Percentiles rank a stretch among this genome's conserved stretches.
phyloP scores from a whole-genome alignment of 2,888 invertebrate species.

The Oxytorus armatus region DNA sequence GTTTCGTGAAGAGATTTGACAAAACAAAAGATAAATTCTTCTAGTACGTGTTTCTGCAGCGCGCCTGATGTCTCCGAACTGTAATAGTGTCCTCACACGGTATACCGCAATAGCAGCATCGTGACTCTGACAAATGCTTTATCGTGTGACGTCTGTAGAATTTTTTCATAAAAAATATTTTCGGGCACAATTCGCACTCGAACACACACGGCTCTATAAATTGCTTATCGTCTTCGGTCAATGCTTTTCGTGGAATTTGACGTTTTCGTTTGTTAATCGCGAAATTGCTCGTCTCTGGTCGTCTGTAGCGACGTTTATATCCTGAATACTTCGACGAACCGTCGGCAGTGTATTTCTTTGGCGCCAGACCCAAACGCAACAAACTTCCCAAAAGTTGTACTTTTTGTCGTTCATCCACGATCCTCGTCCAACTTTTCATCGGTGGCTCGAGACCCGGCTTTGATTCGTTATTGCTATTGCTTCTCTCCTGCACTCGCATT shows the following conservation, averaged over 20 bases:
- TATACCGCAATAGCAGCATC: conserved; percentile 59
- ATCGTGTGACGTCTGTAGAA: conserved; percentile 63
- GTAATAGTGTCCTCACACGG: conserved; percentile 30
- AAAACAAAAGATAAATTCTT: neutral
- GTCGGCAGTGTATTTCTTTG: conserved; percentile 21
- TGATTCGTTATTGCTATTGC: neutral
- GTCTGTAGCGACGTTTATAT: no score
- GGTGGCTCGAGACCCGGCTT: neutral
- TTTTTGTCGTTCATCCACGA: neutral
- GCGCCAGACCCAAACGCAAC: conserved; percentile 37
- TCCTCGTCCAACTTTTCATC: conserved; percentile 11
- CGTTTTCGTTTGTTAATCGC: conserved; percentile 44
- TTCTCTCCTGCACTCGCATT: no score
- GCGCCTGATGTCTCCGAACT: conserved; percentile 54
- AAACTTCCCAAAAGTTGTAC: conserved; percentile 31
- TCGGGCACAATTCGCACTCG: conserved; percentile 65
- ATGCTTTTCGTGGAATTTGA: conserved; percentile 36
- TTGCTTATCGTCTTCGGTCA: conserved; percentile 19
- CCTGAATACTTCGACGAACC: conserved; percentile 8
- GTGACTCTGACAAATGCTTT: conserved; percentile 52
- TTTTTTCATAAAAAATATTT: conserved; percentile 59
- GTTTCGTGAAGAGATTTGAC: neutral
- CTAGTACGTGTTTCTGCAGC: conserved; percentile 44
- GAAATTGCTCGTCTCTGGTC: no score
- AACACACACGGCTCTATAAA: conserved; percentile 60